Evolutionary conservation across 92 coral and sea anemone species (phyloP).

Genomic region (Parazoanthus atlanticus): DNA sequence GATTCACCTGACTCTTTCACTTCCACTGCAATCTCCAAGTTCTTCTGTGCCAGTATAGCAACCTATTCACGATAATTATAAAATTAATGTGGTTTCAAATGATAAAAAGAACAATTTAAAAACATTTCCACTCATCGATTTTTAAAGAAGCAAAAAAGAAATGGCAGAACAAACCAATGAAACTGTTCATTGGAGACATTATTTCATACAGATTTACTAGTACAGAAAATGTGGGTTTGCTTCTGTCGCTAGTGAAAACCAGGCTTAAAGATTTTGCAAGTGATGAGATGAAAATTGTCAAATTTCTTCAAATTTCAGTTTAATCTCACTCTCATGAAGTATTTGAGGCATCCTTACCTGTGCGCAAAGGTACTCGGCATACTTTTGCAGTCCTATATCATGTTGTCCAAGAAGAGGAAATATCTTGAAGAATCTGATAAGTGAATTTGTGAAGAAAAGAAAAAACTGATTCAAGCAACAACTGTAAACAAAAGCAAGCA

Average conservation of each 20-base stretch:
- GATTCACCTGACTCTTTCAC: conserved; percentile 80
- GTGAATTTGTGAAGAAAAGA: background rate
- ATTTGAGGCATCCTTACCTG: conserved; percentile 60
- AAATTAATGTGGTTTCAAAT: no score
- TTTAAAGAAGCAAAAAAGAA: no score
- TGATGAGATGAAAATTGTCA: no score
- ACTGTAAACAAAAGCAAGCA: background rate
- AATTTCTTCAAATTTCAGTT: no score
- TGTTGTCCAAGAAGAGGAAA: conserved; percentile 95
- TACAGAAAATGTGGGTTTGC: no score
- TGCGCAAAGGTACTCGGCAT: conserved; percentile 76
- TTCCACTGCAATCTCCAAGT: conserved; percentile 83
- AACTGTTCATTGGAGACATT: no score
- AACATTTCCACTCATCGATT: no score
- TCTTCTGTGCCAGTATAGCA: conserved; percentile 85
- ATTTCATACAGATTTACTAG: no score
- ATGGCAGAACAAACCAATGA: no score
- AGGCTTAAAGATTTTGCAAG: no score
- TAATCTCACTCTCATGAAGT: background rate
- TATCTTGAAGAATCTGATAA: conserved; percentile 90
- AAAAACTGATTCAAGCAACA: background rate
- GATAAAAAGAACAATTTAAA: no score
- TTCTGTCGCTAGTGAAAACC: no score
- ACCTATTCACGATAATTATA: conserved; percentile 51
- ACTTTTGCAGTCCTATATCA: conserved; percentile 85